Evolutionary conservation across 2,113 vertebrate species (phyloP), one percentile per base, ranked within the genome.

Genomic region (Probosciger aterrimus): DNA sequence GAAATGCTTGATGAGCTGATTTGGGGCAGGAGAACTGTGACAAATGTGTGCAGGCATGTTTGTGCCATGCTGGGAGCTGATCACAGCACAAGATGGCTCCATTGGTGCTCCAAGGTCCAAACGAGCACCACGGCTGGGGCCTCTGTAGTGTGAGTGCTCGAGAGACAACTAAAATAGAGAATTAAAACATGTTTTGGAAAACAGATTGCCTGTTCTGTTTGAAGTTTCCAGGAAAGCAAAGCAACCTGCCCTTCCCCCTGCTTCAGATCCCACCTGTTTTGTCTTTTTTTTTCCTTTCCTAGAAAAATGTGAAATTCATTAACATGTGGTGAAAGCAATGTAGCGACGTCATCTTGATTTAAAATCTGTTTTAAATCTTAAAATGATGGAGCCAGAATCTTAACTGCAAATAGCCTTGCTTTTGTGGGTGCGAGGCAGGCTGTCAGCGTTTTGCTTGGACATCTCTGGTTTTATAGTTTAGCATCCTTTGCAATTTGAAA

Each of bases 291-390:
- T 78, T 46, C 76, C 62, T 33, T 39, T 31, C 77, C 70, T 80
- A 67, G 91, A 93, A 94, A 96, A 96, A 97, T 80, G 81, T 96
- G 95, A 95, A 93, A 94, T 93, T 91, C 90, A 94, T 97, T 97
- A 96, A 92, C 81, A 82, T 96, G 91, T 96, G 95, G 88, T 93
- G 88, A 95, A 96, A 92, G 91, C 77, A 95, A 84, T 87, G 86
- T 76, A 93, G 68, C 2, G 17, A 91, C 30, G 49, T 95, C 92
- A 93, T 95, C 83, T 87, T 94, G 96, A 89, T 95, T 96, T 92
- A 89, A 96, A 95, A 95, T 96, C 86, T 97, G 92, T 79, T 96
- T 96, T 92, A 95, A 96, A 97, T 94, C 88, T 89, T 91, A 70
- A 87, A 91, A 91, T 27, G 53, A 65, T 10, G 49, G 75, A 89